These are phyloP conservation scores for Drosophila histrio DNA, from an alignment of 2,888 invertebrate genomes.

Conservation along the genomic window DNA sequence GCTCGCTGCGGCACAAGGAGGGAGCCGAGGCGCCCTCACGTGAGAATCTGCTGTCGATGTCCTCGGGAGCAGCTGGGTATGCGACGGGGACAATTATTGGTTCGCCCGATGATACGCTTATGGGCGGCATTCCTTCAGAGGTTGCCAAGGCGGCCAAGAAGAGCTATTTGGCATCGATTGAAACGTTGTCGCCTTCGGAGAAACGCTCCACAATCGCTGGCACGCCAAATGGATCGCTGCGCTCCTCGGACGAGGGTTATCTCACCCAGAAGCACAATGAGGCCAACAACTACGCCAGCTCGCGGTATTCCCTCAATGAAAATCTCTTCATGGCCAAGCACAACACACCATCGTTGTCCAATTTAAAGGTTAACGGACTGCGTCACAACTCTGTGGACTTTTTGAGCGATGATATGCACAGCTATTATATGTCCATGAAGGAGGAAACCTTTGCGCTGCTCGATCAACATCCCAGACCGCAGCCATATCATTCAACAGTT, in stretches of 20 bases:
- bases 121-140: constrained; percentile 68
- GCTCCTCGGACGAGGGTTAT: constrained; percentile 78
- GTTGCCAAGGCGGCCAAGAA: constrained; percentile 65
- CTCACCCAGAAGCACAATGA: constrained; percentile 76
- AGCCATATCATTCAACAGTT: background rate
- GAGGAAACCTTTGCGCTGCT: constrained; percentile 74
- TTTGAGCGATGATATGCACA: constrained; percentile 76
- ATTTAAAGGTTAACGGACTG: constrained; percentile 69
- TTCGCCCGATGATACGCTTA: constrained; percentile 78
- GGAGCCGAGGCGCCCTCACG: constrained; percentile 81
- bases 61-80: constrained; percentile 73
- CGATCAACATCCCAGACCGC: constrained; percentile 55
- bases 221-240: constrained; percentile 59
- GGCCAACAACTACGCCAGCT: constrained; percentile 72
- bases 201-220: constrained; percentile 71
- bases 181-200: constrained; percentile 83
- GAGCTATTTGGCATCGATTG: constrained; percentile 82
- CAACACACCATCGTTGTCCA: constrained; percentile 65
- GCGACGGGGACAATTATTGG: constrained; percentile 62
- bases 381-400: constrained; percentile 83
- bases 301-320: constrained; percentile 83
- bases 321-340: constrained; percentile 78
- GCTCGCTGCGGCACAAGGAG: constrained; percentile 81
- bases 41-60: constrained; percentile 82
- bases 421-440: constrained; percentile 68